Conservation (phyloP, 2,113 vertebrate genomes). For the Pollimyrus isidori region DNA sequence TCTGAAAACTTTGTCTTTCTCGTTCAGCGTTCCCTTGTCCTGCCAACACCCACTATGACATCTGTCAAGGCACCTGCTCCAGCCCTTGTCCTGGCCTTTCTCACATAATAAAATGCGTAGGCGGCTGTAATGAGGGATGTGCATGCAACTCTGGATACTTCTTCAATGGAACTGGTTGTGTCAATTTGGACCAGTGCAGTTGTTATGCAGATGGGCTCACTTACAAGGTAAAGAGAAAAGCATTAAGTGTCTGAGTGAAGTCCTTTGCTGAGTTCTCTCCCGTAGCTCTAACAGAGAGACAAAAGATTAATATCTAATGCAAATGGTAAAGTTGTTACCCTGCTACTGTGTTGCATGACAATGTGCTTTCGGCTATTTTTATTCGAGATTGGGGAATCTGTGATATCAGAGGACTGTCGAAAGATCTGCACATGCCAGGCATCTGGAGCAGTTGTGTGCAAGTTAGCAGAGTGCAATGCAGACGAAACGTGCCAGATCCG, state of each 20-base stretch:
- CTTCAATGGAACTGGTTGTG: slow-evolving; percentile 45
- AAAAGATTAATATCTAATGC: background rate
- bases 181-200: slow-evolving; percentile 51
- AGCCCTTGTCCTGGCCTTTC: slow-evolving; percentile 42
- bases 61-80: slow-evolving; percentile 51
- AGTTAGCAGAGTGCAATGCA: slow-evolving; percentile 29
- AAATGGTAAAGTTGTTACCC: background rate
- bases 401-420: slow-evolving; percentile 37
- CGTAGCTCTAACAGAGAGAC: background rate
- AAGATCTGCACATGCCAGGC: slow-evolving; percentile 31
- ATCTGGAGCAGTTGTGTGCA: slow-evolving; percentile 29
- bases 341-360: background rate
- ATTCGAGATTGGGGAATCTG: slow-evolving; percentile 32
- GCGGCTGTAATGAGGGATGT: slow-evolving; percentile 59
- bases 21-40: slow-evolving; percentile 47
- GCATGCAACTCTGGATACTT: slow-evolving; percentile 40
- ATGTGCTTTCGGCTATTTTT: background rate
- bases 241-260: background rate
- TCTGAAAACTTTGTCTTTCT: background rate
- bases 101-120: slow-evolving; percentile 31
- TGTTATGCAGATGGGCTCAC: slow-evolving; percentile 60
- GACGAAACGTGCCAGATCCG: slow-evolving; percentile 32
- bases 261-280: background rate
- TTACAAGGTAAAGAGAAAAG: slow-evolving; percentile 46
- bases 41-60: slow-evolving; percentile 55